Conservation (phyloP, 2,113 vertebrate genomes). For the Myrmecobius fasciatus region DNA sequence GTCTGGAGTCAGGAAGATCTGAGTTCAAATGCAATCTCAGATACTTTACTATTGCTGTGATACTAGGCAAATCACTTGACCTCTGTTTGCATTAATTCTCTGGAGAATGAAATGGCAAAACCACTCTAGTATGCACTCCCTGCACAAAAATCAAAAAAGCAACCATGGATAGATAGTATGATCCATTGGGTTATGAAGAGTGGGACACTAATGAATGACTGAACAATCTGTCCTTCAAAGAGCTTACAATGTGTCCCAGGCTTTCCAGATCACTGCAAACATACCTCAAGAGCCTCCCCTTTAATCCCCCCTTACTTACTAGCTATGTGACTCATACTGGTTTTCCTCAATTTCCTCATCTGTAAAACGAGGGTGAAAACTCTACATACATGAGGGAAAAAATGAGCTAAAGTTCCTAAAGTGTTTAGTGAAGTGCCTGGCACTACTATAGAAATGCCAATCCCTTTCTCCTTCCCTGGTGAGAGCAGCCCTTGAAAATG, state of each 20-base stretch:
- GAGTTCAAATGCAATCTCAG: background rate
- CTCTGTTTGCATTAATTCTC: background rate
- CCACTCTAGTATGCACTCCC: background rate
- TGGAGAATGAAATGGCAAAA: background rate
- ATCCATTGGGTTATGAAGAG: background rate
- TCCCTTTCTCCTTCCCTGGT: background rate
- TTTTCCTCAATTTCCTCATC: background rate
- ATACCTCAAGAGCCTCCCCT: background rate
- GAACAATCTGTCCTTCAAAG: background rate
- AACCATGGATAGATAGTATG: background rate
- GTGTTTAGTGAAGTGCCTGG: background rate
- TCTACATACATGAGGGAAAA: background rate
- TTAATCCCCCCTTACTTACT: background rate
- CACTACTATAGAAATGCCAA: background rate
- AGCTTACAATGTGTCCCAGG: background rate
- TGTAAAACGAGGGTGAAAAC: background rate
- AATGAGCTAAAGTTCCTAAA: background rate
- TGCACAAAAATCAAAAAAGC: background rate
- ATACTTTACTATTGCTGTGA: background rate
- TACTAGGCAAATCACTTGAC: background rate
- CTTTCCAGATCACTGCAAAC: background rate
- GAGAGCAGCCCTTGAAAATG: background rate
- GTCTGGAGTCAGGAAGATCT: background rate
- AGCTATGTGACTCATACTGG: background rate
- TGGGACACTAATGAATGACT: background rate